Conservation (phyloP, 2,113 vertebrate genomes). For the Kryptolebias marmoratus region DNA sequence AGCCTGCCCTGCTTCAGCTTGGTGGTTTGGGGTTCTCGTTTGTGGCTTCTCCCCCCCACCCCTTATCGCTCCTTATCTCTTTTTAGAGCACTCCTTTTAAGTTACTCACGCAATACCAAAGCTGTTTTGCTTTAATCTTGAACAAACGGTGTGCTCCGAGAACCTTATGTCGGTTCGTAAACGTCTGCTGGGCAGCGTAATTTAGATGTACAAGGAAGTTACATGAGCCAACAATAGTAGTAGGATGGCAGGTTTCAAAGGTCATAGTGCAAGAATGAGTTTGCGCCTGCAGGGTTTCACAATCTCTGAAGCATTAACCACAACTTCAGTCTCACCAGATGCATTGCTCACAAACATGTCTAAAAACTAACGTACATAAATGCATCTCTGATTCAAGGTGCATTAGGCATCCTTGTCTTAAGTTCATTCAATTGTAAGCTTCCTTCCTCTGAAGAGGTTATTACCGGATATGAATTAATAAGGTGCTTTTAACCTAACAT, state of each 20-base stretch:
- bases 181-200: constrained; percentile 2
- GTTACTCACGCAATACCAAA: not conserved
- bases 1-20: not conserved
- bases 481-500: no score
- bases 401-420: no score
- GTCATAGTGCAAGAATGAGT: constrained; percentile 23
- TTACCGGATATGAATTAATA: no score
- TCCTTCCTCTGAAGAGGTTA: no score
- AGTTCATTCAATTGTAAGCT: no score
- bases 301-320: constrained; percentile 19
- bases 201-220: constrained; percentile 6
- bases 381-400: no score
- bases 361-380: not conserved
- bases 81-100: not conserved
- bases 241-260: constrained; percentile 37
- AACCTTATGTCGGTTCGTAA: not conserved
- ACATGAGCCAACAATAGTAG: not conserved
- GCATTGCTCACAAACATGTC: constrained; percentile 34
- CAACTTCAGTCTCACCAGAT: constrained; percentile 36
- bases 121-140: not conserved
- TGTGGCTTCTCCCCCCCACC: not conserved
- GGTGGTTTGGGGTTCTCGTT: not conserved
- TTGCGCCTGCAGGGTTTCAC: constrained; percentile 1
- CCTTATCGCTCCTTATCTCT: constrained; percentile 28
- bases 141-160: not conserved